Conservation (phyloP, 2,113 vertebrate species). For the Cygnus atratus region DNA sequence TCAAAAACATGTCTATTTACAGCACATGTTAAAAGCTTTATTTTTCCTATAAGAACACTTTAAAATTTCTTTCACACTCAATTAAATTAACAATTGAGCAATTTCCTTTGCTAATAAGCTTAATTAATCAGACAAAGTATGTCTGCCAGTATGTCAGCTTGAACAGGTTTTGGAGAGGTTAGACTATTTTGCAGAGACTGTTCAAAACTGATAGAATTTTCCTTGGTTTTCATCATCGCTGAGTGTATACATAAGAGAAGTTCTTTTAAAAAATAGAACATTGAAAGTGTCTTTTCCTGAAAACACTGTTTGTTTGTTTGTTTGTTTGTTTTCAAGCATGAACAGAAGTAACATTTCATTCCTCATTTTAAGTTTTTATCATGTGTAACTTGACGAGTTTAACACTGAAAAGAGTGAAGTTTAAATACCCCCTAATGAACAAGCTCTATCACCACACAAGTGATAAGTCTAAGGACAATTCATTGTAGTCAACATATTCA, state of each 20-base stretch:
- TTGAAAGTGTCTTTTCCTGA: not conserved
- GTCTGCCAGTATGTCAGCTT: constrained; percentile 1
- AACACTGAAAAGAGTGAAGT: not conserved
- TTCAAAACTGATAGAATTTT: not conserved
- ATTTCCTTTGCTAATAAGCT: constrained; percentile 36
- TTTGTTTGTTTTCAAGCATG: not conserved
- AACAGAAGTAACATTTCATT: not conserved
- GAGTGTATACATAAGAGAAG: not conserved
- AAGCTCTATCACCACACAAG: not conserved
- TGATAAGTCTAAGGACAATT: not conserved
- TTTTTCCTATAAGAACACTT: constrained; percentile 2
- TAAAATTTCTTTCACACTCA: constrained; percentile 30
- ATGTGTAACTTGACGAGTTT: not conserved
- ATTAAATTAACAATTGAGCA: constrained; percentile 19
- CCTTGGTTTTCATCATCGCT: not conserved
- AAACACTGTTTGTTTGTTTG: not conserved
- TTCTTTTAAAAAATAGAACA: not conserved
- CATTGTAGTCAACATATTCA: not conserved
- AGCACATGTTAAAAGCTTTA: not conserved
- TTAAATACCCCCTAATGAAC: not conserved
- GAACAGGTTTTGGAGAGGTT: not conserved
- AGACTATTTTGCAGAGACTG: not conserved
- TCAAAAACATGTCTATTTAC: not conserved
- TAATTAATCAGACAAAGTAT: constrained; percentile 32
- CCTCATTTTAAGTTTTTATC: not conserved